phyloP scores from a whole-genome alignment of 1,140 invertebrate species.

The Pogonomyrmex californicus region DNA sequence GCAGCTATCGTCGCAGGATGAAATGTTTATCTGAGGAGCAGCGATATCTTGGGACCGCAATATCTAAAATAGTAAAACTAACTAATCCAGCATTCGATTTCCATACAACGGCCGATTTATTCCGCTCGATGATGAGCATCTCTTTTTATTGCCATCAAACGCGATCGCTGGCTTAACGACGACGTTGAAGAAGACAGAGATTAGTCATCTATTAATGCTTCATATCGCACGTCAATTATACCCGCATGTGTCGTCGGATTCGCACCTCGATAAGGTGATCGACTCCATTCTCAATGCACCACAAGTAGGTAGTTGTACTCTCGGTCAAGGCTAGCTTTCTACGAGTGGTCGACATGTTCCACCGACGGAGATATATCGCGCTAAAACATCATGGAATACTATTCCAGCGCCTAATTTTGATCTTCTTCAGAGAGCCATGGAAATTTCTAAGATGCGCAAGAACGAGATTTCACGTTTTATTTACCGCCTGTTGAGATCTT shows the following conservation, averaged over 20 bases:
- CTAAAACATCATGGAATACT: not conserved
- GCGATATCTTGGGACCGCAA: not conserved
- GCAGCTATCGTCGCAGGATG: not conserved
- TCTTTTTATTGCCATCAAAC: not conserved
- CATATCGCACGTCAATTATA: not conserved
- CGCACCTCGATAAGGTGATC: slow-evolving; percentile 57
- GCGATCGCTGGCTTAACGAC: not conserved
- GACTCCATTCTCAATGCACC: slow-evolving; percentile 59
- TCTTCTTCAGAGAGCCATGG: not conserved
- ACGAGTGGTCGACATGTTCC: slow-evolving; percentile 57
- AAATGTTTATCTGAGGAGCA: not conserved
- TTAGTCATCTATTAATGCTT: not conserved
- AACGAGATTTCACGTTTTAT: not conserved
- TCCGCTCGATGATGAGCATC: not conserved
- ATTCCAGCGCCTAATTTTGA: not conserved
- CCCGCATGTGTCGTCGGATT: not conserved
- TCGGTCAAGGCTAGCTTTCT: slow-evolving; percentile 79
- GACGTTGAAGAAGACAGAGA: not conserved
- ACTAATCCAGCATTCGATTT: slow-evolving; percentile 8
- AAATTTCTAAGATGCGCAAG: not conserved
- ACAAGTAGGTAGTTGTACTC: slow-evolving; percentile 79
- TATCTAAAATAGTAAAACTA: not conserved
- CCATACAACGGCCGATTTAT: slow-evolving; percentile 2
- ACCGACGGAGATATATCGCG: not conserved
- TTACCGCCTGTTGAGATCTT: not conserved